A percentile compares a stretch with the other conserved stretches of the same genome.
Evolutionary conservation across 2,888 invertebrate species (phyloP).

Genomic region (Allolobophora icterica): DNA sequence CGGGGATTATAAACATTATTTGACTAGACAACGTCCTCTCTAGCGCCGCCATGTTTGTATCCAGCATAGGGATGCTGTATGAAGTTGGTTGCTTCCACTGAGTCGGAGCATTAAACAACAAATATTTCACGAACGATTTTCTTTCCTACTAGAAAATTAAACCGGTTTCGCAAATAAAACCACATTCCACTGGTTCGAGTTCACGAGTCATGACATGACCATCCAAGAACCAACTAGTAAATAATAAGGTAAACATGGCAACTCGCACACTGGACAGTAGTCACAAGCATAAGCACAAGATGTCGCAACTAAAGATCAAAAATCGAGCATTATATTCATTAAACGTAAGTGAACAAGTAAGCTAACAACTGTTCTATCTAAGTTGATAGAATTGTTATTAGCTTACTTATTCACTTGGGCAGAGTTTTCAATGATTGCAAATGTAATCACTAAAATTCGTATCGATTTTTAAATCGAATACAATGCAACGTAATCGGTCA

Average conservation of each 20-base stretch:
- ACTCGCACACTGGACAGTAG: neutral
- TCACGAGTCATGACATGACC: neutral
- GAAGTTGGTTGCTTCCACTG: neutral
- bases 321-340: neutral
- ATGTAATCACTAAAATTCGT: too few species aligned
- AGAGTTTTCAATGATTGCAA: too few species aligned
- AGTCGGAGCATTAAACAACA: neutral
- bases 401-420: too few species aligned
- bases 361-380: neutral
- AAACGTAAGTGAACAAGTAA: neutral
- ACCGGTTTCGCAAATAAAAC: neutral
- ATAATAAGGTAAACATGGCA: neutral
- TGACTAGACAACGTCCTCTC: constrained; percentile 19
- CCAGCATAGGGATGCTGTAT: neutral
- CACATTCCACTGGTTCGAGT: neutral
- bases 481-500: too few species aligned
- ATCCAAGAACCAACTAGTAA: neutral
- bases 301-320: neutral
- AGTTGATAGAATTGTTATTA: too few species aligned
- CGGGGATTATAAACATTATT: neutral
- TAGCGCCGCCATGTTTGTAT: constrained; percentile 6
- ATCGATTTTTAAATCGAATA: too few species aligned
- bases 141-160: neutral
- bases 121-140: neutral
- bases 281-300: neutral